Evolutionary conservation across 2,888 invertebrate genomes (phyloP).

Genomic region (Drosophila conformis): DNA sequence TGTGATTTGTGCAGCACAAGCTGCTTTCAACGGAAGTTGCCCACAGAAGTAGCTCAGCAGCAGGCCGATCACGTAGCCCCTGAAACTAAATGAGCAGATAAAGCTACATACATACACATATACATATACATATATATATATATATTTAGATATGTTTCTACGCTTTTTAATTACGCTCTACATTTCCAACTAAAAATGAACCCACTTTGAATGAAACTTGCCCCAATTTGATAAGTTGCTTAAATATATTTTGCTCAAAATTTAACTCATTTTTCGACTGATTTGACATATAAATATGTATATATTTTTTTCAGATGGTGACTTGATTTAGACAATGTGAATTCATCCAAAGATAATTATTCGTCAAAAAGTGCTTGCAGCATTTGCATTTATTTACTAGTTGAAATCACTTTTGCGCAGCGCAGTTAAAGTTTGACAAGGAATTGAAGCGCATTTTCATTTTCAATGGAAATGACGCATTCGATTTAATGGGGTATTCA

Average conservation of each 20-base stretch:
- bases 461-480: slow-evolving; percentile 61
- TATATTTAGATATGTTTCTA: neutral
- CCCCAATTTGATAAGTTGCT: neutral
- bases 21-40: slow-evolving; percentile 59
- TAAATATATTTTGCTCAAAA: neutral
- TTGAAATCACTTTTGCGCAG: neutral
- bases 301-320: neutral
- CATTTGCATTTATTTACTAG: neutral
- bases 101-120: slow-evolving; percentile 1
- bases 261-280: neutral
- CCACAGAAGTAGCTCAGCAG: slow-evolving; percentile 51
- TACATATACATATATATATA: neutral
- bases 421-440: neutral
- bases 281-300: neutral
- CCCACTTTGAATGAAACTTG: neutral
- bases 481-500: slow-evolving; percentile 17
- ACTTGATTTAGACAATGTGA: neutral
- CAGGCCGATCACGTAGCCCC: slow-evolving; percentile 39
- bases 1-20: slow-evolving; percentile 40
- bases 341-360: neutral
- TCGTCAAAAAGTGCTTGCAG: too few relatives aligned
- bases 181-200: neutral
- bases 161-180: neutral
- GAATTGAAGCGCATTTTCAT: slow-evolving; percentile 53
- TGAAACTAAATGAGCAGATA: slow-evolving; percentile 15